phyloP scores from a whole-genome alignment of 1,140 invertebrate species.

The Dinothrombium tinctorium region DNA sequence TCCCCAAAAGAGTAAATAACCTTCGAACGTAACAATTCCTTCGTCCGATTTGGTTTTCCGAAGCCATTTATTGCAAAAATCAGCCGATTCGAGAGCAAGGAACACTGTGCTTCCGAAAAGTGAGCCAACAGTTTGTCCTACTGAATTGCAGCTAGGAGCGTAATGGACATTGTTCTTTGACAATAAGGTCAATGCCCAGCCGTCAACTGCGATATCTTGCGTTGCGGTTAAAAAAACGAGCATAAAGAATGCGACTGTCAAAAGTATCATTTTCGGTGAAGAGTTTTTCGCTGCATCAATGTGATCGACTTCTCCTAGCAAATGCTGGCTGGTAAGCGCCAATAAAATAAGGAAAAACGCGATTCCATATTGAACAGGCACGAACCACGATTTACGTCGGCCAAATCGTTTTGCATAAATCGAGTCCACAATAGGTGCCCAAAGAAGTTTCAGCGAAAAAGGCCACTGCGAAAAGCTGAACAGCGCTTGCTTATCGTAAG shows the following conservation, averaged over 20 bases:
- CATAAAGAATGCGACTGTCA: slow-evolving; percentile 68
- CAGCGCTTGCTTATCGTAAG: slow-evolving; percentile 80
- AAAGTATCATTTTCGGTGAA: slow-evolving; percentile 46
- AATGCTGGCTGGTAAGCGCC: slow-evolving; percentile 25
- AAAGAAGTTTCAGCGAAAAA: slow-evolving; percentile 84
- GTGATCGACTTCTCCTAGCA: not conserved
- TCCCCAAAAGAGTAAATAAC: slow-evolving; percentile 79
- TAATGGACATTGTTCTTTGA: slow-evolving; percentile 87
- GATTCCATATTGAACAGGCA: slow-evolving; percentile 58
- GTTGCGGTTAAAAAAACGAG: slow-evolving; percentile 92
- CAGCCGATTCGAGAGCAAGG: slow-evolving; percentile 81
- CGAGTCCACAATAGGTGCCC: slow-evolving; percentile 93
- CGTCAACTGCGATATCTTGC: slow-evolving; percentile 98
- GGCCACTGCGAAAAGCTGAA: slow-evolving; percentile 97
- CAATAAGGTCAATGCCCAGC: slow-evolving; percentile 96
- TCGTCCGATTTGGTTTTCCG: slow-evolving; percentile 37
- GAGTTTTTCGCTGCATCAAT: not conserved
- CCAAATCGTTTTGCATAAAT: slow-evolving; percentile 59
- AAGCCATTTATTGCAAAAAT: slow-evolving; percentile 86
- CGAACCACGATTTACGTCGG: slow-evolving; percentile 84
- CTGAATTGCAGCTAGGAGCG: slow-evolving; percentile 93
- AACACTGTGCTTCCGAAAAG: slow-evolving; percentile 94
- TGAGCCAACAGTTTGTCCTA: slow-evolving; percentile 92
- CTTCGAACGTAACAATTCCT: slow-evolving; percentile 60
- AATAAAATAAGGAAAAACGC: slow-evolving; percentile 56